phyloP scores from a whole-genome alignment of 2,888 invertebrate species.

The Lacanobia oleracea region DNA sequence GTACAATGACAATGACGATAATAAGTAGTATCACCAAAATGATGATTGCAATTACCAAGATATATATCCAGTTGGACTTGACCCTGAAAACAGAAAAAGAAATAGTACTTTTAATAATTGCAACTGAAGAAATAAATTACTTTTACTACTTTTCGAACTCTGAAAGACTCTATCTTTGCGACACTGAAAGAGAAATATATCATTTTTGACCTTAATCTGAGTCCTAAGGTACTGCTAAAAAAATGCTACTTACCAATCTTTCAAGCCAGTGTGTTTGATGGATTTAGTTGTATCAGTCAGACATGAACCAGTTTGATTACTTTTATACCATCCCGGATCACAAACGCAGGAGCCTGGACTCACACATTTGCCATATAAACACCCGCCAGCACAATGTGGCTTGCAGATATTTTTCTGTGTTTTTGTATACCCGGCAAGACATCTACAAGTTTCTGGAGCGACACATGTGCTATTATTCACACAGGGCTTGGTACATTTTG shows the following conservation, averaged over 20 bases:
- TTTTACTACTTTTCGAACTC: neutral
- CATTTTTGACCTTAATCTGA: neutral
- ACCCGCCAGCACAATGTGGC: constrained; percentile 17
- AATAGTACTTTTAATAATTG: neutral
- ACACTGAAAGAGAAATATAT: neutral
- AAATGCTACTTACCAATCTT: constrained; percentile 24
- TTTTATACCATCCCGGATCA: constrained; percentile 25
- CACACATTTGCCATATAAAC: constrained; percentile 28
- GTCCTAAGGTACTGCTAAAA: neutral
- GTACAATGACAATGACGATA: neutral
- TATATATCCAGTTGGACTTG: constrained; percentile 35
- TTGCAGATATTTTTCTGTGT: neutral
- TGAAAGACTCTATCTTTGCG: neutral
- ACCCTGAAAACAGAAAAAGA: constrained; percentile 31
- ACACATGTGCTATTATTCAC: constrained; percentile 30
- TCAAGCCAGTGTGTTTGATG: neutral
- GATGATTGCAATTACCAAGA: neutral
- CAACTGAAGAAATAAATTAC: neutral
- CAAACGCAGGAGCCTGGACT: constrained; percentile 35
- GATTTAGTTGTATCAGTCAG: neutral
- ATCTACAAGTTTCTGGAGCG: constrained; percentile 47
- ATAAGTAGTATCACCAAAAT: constrained; percentile 4
- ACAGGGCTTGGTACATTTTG: constrained; percentile 32
- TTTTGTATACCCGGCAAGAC: constrained; percentile 22
- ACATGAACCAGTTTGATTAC: constrained; percentile 10